A percentile compares a stretch with the other conserved stretches of the same genome.
Evolutionary conservation across 2,888 invertebrate species (phyloP).

Genomic region (Venusia cambrica): DNA sequence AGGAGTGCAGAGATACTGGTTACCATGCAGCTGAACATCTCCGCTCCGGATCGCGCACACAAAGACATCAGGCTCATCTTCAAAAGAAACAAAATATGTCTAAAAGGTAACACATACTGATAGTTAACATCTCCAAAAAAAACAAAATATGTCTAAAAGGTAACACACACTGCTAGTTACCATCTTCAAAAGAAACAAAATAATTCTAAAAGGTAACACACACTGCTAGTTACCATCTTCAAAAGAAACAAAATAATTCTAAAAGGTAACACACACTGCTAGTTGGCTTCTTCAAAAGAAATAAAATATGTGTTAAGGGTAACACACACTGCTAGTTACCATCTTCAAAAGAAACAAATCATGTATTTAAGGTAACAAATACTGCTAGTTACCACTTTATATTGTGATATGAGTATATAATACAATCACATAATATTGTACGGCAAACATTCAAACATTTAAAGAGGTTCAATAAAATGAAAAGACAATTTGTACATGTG

Average conservation of each 20-base stretch:
- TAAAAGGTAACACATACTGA: conserved; percentile 81
- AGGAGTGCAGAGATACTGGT: conserved; percentile 91
- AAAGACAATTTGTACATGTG: no score
- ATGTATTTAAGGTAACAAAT: no score
- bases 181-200: conserved; percentile 61
- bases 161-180: conserved; percentile 36
- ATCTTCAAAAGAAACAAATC: no score
- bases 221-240: background rate
- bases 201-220: conserved; percentile 88
- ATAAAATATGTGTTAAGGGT: no score
- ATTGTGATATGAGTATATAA: no score
- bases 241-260: conserved; percentile 85
- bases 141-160: conserved; percentile 90
- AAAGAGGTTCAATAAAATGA: no score
- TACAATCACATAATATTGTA: no score
- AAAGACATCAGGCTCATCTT: conserved; percentile 88
- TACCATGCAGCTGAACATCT: conserved; percentile 90
- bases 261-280: conserved; percentile 79
- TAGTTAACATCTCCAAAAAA: background rate
- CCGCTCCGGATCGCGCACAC: conserved; percentile 85
- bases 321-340: no score
- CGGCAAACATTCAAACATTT: no score
- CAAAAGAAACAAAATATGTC: conserved; percentile 92
- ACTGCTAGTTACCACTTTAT: no score
- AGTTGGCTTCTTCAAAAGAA: background rate